These are phyloP conservation scores for Drosophila insularis DNA, from an alignment of 1,140 invertebrate genomes.

Conservation along the genomic window DNA sequence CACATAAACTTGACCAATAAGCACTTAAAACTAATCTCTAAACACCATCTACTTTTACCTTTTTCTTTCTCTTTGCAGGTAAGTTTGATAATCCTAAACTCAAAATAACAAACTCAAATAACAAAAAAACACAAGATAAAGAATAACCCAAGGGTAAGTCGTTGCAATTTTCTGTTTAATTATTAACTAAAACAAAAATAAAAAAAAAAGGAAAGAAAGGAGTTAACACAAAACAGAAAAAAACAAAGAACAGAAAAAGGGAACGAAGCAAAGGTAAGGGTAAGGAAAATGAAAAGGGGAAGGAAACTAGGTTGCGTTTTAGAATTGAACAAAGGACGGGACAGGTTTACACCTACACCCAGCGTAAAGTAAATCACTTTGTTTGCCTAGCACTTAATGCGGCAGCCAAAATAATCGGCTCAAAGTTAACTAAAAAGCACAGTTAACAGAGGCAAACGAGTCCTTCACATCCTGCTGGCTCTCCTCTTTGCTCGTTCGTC, in stretches of 20 bases:
- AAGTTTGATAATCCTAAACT: constrained; percentile 47
- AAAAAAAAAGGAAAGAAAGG: neutral
- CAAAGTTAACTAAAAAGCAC: constrained; percentile 68
- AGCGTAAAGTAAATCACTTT: constrained; percentile 56
- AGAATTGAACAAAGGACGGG: constrained; percentile 1
- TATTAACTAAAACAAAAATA: constrained; percentile 47
- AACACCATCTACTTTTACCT: constrained; percentile 36
- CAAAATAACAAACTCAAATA: constrained; percentile 31
- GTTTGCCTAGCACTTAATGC: constrained; percentile 66
- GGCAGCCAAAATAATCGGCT: constrained; percentile 67
- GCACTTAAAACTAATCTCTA: constrained; percentile 29
- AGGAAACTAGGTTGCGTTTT: neutral
- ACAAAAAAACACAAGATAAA: constrained; percentile 8
- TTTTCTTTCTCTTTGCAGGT: constrained; percentile 43
- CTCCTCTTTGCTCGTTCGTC: constrained; percentile 26
- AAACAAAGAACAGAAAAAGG: neutral
- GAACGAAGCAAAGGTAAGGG: neutral
- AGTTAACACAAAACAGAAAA: constrained; percentile 12
- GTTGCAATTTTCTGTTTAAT: constrained; percentile 69
- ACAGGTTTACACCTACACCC: constrained; percentile 8
- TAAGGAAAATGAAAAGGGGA: neutral
- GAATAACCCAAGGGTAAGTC: constrained; percentile 42
- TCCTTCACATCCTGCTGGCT: constrained; percentile 34
- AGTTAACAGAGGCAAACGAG: constrained; percentile 12
- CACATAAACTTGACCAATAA: constrained; percentile 13